Evolutionary conservation across 2,888 invertebrate species (phyloP).

Genomic region (Stratiomys singularior): DNA sequence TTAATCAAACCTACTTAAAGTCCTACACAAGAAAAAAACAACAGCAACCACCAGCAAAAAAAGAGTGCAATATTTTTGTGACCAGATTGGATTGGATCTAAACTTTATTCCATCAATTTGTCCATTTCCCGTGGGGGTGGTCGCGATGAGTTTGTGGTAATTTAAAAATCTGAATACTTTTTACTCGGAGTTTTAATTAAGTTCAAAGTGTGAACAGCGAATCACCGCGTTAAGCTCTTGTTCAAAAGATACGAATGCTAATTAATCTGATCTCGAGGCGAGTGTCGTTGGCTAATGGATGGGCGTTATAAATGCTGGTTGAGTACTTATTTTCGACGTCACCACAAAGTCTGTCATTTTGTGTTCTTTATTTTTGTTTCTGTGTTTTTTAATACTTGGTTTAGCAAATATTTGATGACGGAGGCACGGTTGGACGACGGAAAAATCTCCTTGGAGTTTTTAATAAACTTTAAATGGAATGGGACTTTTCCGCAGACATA

Average conservation of each 20-base stretch:
- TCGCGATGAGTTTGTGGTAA: slow-evolving; percentile 22
- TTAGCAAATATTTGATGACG: too few relatives aligned
- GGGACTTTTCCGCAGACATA: too few relatives aligned
- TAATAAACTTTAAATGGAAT: too few relatives aligned
- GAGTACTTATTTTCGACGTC: not conserved
- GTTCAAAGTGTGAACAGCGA: slow-evolving; percentile 13
- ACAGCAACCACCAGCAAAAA: too few relatives aligned
- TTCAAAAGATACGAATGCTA: slow-evolving; percentile 33
- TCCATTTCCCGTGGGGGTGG: not conserved
- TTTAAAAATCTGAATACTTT: slow-evolving; percentile 37
- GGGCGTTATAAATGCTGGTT: not conserved
- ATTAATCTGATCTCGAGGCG: slow-evolving; percentile 27
- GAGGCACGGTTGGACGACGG: too few relatives aligned
- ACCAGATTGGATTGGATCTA: too few relatives aligned
- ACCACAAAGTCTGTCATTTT: not conserved
- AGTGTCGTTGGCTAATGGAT: slow-evolving; percentile 18
- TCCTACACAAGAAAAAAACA: too few relatives aligned
- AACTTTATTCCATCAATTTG: too few relatives aligned
- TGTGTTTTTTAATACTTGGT: too few relatives aligned
- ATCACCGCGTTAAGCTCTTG: slow-evolving; percentile 13
- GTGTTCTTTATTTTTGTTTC: not conserved
- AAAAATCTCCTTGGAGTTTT: too few relatives aligned
- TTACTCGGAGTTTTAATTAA: slow-evolving; percentile 34
- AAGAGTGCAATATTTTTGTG: too few relatives aligned
- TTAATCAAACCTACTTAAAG: not conserved